phyloP scores from a whole-genome alignment of 2,797 vertebrate genomes.

The Chaunax sp. region DNA sequence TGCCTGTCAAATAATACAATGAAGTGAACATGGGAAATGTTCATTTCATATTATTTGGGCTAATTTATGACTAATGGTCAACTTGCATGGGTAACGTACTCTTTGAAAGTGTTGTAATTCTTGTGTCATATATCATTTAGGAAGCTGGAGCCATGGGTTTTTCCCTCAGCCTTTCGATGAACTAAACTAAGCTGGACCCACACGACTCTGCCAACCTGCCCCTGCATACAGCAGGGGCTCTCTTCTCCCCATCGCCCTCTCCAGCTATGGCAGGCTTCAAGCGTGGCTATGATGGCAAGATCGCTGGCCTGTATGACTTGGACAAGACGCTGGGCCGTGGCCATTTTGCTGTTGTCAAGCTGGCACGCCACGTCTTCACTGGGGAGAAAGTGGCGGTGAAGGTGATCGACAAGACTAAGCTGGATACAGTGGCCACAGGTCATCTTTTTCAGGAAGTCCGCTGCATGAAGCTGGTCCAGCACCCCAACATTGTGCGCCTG shows the following conservation, averaged over 20 bases:
- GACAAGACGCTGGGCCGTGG: slow-evolving; percentile 98
- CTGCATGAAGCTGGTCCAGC: slow-evolving; percentile 99
- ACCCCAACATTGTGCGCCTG: slow-evolving; percentile 96
- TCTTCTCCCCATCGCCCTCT: slow-evolving; percentile 54
- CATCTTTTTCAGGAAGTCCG: slow-evolving; percentile 98
- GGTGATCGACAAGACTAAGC: slow-evolving; percentile 98
- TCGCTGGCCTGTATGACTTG: slow-evolving; percentile 96
- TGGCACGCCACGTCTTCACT: slow-evolving; percentile 97
- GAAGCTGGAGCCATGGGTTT: slow-evolving; percentile 85
- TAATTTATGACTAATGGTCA: background rate
- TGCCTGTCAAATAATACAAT: background rate
- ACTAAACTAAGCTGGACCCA: slow-evolving; percentile 84
- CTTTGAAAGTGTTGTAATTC: background rate
- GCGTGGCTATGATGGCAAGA: slow-evolving; percentile 97
- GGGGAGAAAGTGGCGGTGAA: slow-evolving; percentile 98
- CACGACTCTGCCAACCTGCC: slow-evolving; percentile 55
- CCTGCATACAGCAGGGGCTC: slow-evolving; percentile 58
- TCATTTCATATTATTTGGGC: background rate
- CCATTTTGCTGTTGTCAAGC: slow-evolving; percentile 97
- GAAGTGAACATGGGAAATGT: background rate
- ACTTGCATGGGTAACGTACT: too few species aligned
- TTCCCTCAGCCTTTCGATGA: slow-evolving; percentile 77
- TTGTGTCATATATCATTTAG: slow-evolving; percentile 67
- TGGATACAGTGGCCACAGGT: slow-evolving; percentile 94
- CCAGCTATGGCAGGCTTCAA: slow-evolving; percentile 95